Evolutionary conservation across 2,888 invertebrate genomes (phyloP).

Genomic region (Neoaliturus tenellus): DNA sequence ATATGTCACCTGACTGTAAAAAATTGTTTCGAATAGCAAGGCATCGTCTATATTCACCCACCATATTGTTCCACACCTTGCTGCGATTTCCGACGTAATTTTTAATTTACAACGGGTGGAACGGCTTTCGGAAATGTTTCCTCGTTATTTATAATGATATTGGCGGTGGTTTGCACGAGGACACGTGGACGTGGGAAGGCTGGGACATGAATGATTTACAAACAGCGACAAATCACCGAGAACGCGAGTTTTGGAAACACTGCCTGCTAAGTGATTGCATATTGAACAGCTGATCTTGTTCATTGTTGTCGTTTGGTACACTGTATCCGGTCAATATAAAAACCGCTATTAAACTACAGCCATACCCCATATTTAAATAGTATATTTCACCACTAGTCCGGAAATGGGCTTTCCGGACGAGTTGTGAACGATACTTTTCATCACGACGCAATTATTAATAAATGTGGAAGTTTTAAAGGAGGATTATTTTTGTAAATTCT

Average conservation of each 20-base stretch:
- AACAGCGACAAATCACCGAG: neutral
- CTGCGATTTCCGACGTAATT: neutral
- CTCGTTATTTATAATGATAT: conserved; percentile 49
- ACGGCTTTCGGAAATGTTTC: neutral
- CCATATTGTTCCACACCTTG: neutral
- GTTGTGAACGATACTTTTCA: too few species aligned
- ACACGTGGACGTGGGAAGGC: neutral
- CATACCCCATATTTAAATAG: too few species aligned
- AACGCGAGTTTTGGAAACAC: conserved; percentile 30
- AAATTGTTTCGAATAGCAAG: too few species aligned
- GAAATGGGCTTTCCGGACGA: too few species aligned
- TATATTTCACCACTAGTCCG: too few species aligned
- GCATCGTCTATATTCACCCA: neutral
- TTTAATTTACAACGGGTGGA: conserved; percentile 3
- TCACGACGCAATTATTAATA: too few species aligned
- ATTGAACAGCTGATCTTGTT: conserved; percentile 45
- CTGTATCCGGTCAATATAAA: too few species aligned
- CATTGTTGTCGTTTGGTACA: neutral
- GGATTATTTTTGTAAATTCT: too few species aligned
- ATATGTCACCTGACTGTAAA: too few species aligned
- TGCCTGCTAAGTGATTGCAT: conserved; percentile 35
- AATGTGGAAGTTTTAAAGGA: too few species aligned
- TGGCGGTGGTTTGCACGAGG: conserved; percentile 1
- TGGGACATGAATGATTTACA: conserved; percentile 30
- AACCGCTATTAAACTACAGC: too few species aligned